Base-by-base conservation (phyloP, 64 coral and sea anemone genomes). In the Dendrophyllia cribrosa region DNA sequence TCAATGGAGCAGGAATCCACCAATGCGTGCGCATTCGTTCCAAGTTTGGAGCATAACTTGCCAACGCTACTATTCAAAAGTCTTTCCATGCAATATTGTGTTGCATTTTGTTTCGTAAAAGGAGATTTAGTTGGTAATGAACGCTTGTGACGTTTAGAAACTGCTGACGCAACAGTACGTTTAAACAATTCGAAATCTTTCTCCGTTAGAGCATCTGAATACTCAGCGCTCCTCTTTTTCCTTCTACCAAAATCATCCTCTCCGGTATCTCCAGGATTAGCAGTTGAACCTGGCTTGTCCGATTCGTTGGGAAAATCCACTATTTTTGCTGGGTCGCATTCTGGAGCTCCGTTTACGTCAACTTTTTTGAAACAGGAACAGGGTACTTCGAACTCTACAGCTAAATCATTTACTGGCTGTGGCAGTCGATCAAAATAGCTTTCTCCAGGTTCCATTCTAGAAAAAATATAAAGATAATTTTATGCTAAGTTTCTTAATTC, bases 41-140 rank as follows among this genome's bases (percentile, higher is more conserved):
- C 72, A 17, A 75, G 12, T 49, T 51, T 4, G 14, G 72, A 25
- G 47, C 72, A 75, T 4, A 75, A 8, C 13, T 48, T 50, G 20
- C 72, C 72, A 43, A 75, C 47, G 2, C 16, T 44, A 20, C 43
- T 75, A 3, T 75, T n/a, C 15, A 25, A 50, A 48, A 75, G 7
- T 43, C 45, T 75, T 25, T 75, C 46, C 44, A 20, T 51, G 17
- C 72, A 75, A 15, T 75, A 75, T 14, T 7, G 43, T 48, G 72
- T 75, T 19, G 72, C 72, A 45, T 75, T 75, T n/a, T 75, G 24
- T 51, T 75, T 75, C 15, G 72, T 50, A 4, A 75, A 75, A 17
- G 1, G 23, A 7, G 68, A 45, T 4, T 20, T n/a, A 19, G 8
- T n/a, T 17, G 2, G 44, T 11, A n/a, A 43, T 5, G 44, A 25